Base-by-base conservation (phyloP, 2,797 vertebrate genomes). In the Enteromius mattozi region DNA sequence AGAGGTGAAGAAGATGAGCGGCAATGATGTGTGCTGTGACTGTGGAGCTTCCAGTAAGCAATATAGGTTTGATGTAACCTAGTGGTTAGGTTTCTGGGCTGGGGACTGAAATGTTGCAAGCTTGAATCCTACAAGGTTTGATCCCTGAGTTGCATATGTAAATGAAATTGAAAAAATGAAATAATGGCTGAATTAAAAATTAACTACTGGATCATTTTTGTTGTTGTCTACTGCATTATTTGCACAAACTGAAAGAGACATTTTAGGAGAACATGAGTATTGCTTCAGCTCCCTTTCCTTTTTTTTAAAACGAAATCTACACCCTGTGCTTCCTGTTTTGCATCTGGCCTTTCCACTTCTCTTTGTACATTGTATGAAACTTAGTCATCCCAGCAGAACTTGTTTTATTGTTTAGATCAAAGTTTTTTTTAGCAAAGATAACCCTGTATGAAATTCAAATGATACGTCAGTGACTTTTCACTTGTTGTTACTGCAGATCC, bases 11-110 rank as follows among this genome's bases (percentile, higher is more conserved):
- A 95, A 94, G 92, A 99, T 98, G 96, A 95, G 95, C 9, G 98
- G 98, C 87, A 99, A 99, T 65, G 94, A 96, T 69, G 86, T 93
- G 88, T 99, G 98, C 94, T 98, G 98, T 78, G 98, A 99, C 94
- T 99, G 98, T 35, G 96, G 96, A 84, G 97, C 97, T 1, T 86
- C 95, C 84, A 95, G 98, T 99, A 90, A 96, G 90, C 17, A 69
- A 17, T 45, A 33, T 33, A 19, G 16, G 4, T 17, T 37, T 17
- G 24, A 27, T 78, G 63, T 77, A 21, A 69, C 19, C 8, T 19
- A 17, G 78, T 51, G 82, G 17, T 59, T 24, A 9, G 40, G 16
- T 37, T 33, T 47, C 13, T 66, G 78, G 40, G 4, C 45, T 68
- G 45, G 37, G 12, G 33, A n/a, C 17, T n/a, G 45, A 56, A 76